Percentiles rank a stretch among this genome's conserved stretches.
phyloP scores from a whole-genome alignment of 1,140 invertebrate species.

The Hestina assimilis region DNA sequence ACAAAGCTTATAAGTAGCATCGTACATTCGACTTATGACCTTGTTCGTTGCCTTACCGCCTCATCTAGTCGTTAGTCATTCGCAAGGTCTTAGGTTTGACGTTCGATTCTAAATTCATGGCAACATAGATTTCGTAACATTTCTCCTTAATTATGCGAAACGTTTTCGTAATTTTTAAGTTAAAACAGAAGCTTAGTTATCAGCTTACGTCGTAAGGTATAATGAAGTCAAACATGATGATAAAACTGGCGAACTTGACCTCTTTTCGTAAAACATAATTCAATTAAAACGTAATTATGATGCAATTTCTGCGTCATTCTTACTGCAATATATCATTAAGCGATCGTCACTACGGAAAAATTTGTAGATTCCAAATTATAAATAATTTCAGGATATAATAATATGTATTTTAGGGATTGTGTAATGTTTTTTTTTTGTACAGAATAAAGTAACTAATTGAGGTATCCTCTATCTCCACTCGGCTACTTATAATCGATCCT shows the following conservation, averaged over 20 bases:
- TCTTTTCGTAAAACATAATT: conserved; percentile 53
- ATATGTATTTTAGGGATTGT: no score
- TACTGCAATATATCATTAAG: neutral
- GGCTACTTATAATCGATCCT: no score
- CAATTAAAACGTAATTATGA: conserved; percentile 44
- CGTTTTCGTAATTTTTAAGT: conserved; percentile 7
- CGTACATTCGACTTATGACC: conserved; percentile 41
- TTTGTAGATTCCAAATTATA: neutral
- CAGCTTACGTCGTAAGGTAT: neutral
- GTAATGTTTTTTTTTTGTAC: no score
- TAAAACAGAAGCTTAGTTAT: conserved; percentile 1
- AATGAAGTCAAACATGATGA: conserved; percentile 17
- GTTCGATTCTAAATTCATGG: conserved; percentile 48
- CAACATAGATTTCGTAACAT: conserved; percentile 33
- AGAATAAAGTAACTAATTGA: no score
- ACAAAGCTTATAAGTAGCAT: neutral
- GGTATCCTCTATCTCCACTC: no score
- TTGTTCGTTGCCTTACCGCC: conserved; percentile 34
- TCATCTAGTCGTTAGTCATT: conserved; percentile 46
- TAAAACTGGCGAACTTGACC: conserved; percentile 59
- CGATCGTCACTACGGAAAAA: neutral
- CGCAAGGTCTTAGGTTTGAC: conserved; percentile 47
- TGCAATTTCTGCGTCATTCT: conserved; percentile 46
- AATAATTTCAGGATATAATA: no score
- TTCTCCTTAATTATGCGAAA: conserved; percentile 16